Percentiles rank a stretch among this genome's conserved stretches.
Conservation (phyloP, 92 coral and sea anemone genomes). For the Phymanthus crucifer region DNA sequence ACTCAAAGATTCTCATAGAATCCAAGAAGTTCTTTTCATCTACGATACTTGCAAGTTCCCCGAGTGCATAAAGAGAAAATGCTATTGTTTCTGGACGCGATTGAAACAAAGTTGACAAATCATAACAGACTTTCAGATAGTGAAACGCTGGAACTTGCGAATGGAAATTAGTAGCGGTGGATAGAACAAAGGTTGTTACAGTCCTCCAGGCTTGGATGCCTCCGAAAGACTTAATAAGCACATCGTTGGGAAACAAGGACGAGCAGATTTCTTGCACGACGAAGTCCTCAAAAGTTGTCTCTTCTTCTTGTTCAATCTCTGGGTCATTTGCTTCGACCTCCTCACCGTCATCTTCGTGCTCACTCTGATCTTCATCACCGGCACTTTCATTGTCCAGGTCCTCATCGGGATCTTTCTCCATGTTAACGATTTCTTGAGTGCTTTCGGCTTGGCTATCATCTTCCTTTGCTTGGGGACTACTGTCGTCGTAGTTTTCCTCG, state of each 20-base stretch:
- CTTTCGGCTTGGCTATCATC: no score
- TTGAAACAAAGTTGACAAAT: conserved; percentile 67
- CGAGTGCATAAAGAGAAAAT: conserved; percentile 61
- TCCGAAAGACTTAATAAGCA: conserved; percentile 30
- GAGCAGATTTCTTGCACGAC: conserved; percentile 57
- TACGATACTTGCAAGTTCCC: conserved; percentile 55
- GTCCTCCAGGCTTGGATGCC: conserved; percentile 69
- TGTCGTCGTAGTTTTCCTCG: no score
- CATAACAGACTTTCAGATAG: conserved; percentile 80
- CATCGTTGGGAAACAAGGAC: conserved; percentile 74
- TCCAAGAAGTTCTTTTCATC: conserved; percentile 62
- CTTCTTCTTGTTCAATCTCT: not conserved
- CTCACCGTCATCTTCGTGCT: not conserved
- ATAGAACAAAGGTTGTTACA: conserved; percentile 53
- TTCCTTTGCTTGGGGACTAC: no score
- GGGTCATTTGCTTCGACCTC: not conserved
- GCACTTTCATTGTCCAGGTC: no score
- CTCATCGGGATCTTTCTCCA: no score
- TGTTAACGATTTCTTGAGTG: no score
- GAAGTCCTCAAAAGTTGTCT: conserved; percentile 33
- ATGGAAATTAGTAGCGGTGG: conserved; percentile 65
- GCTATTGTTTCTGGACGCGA: conserved; percentile 33
- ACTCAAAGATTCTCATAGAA: conserved; percentile 57
- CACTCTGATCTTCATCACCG: no score
- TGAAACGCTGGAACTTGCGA: conserved; percentile 60